These are phyloP conservation scores for Styela clava DNA, from an alignment of 23 tunicate genomes.

Conservation along the genomic window DNA sequence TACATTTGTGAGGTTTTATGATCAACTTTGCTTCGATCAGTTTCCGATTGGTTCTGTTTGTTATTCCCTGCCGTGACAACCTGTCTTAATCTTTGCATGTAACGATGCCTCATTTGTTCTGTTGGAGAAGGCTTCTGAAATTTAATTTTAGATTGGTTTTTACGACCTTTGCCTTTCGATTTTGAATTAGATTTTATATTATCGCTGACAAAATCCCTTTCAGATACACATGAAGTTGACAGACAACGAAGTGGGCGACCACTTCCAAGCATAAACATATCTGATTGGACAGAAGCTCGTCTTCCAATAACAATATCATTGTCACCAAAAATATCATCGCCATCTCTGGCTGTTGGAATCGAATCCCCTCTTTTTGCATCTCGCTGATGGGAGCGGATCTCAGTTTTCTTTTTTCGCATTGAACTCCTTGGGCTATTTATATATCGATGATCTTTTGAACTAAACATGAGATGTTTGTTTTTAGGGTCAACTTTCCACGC, in stretches of 20 bases:
- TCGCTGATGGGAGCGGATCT: conserved; percentile 10
- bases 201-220: conserved; percentile 9
- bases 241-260: conserved; percentile 16
- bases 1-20: background rate
- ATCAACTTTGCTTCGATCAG: conserved; percentile 12
- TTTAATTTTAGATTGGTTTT: background rate
- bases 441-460: background rate
- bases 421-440: conserved; percentile 15
- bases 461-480: no score
- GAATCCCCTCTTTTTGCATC: conserved; percentile 14
- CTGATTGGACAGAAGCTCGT: background rate
- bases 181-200: background rate
- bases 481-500: background rate
- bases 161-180: background rate
- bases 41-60: conserved; percentile 31
- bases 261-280: background rate
- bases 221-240: conserved; percentile 27
- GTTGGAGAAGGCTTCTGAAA: conserved; percentile 7
- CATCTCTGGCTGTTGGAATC: background rate
- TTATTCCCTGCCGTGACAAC: conserved; percentile 29
- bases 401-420: background rate
- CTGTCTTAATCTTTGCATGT: conserved; percentile 20
- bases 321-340: conserved; percentile 4
- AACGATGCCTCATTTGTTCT: conserved; percentile 7
- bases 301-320: conserved; percentile 1